phyloP scores from a whole-genome alignment of 2,888 invertebrate species.

The Seira musarum region DNA sequence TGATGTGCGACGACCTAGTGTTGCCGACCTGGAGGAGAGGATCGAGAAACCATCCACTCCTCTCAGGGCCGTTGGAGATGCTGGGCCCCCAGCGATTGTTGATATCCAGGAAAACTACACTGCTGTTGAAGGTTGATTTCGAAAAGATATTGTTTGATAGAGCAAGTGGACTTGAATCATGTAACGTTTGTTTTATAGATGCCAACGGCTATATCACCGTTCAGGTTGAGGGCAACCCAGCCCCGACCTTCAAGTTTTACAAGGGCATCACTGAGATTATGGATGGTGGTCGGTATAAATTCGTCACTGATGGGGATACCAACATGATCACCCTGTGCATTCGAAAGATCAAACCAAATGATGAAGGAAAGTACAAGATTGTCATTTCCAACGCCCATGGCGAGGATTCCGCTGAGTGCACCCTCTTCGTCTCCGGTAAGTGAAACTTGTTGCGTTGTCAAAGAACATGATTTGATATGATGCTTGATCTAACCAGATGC shows the following conservation, averaged over 20 bases:
- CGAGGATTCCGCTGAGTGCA: slow-evolving; percentile 96
- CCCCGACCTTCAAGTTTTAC: slow-evolving; percentile 96
- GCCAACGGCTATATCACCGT: slow-evolving; percentile 94
- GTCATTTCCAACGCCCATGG: slow-evolving; percentile 95
- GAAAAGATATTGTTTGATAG: too few species aligned
- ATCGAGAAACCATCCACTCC: slow-evolving; percentile 94
- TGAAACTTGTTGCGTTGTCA: slow-evolving; percentile 6
- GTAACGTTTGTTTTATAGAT: too few species aligned
- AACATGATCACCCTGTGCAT: slow-evolving; percentile 95
- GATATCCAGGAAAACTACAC: slow-evolving; percentile 96
- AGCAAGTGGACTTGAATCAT: too few species aligned
- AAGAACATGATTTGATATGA: too few species aligned
- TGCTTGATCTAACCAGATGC: slow-evolving; percentile 79
- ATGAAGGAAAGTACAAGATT: slow-evolving; percentile 96
- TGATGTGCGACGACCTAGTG: slow-evolving; percentile 90
- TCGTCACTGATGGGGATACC: slow-evolving; percentile 93
- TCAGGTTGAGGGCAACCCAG: slow-evolving; percentile 93
- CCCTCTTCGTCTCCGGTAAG: slow-evolving; percentile 95
- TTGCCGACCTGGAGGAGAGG: slow-evolving; percentile 91
- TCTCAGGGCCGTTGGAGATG: slow-evolving; percentile 83
- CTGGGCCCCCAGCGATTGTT: slow-evolving; percentile 90
- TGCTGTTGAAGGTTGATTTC: slow-evolving; percentile 86
- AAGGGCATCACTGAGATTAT: slow-evolving; percentile 94
- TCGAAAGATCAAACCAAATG: slow-evolving; percentile 95
- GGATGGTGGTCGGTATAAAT: slow-evolving; percentile 96